Evolutionary conservation across 2,797 vertebrate genomes (phyloP), one percentile per base, ranked within the genome.

Genomic region (Odontamblyopus rebecca): DNA sequence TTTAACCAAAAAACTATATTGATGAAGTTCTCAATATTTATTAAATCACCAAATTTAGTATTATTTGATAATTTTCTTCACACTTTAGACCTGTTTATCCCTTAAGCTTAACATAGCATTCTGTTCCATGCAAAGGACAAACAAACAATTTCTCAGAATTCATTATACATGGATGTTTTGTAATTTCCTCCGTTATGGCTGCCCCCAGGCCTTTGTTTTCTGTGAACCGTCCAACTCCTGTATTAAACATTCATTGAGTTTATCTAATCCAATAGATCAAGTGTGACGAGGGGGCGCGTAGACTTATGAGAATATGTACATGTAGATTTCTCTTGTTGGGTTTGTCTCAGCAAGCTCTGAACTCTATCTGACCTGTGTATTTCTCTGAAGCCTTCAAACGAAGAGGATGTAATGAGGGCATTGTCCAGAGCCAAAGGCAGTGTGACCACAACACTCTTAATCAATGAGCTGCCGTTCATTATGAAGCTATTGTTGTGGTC

Each of bases 181-280:
- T 67, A 8, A n/a, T 44, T 62, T 65, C 5, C 19, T 63, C 32
- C 2, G 61, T 72, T 71, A 64, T 26, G 56, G 62, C 57, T 23
- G 65, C 71, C 78, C 64, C 38, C 53, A 6, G 76, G 77, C 63
- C 54, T 27, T 26, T 74, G 38, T 76, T 83, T 68, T 76, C 78
- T 68, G 61, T 50, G 75, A 73, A 67, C 69, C 57, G 77, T 75
- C 75, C 78, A 74, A 79, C 62, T 80, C 67, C 53, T 59, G 0
- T 70, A 61, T 79, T 77, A 74, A 74, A 69, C 53, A 68, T 78
- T 60, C 66, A 82, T 78, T 65, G 67, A 61, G 27, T 48, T 63
- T 30, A 82, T 78, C 67, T 80, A 30, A 78, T 69, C 66, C 67
- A 70, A 67, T 57, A 67, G 66, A 53, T 67, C 57, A 65, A 54